Conservation (phyloP, 2,113 vertebrate species). For the Entosphenus tridentatus region DNA sequence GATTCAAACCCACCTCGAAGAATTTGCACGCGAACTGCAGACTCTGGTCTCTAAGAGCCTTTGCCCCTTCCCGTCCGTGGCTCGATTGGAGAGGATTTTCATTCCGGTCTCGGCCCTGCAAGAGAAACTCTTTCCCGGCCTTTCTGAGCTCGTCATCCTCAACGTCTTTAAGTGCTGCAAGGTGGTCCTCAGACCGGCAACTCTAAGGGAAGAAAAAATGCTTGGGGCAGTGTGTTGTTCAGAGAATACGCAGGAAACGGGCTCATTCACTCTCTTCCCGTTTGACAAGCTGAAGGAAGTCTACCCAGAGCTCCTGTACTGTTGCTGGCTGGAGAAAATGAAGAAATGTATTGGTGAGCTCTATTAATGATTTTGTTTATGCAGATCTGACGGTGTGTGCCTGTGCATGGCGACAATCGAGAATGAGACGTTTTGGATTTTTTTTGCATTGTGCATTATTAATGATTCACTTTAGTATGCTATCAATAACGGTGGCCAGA, state of each 20-base stretch:
- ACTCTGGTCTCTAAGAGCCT: neutral
- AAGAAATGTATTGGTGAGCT: no score
- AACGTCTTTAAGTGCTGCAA: neutral
- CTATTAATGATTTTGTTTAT: no score
- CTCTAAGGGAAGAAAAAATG: neutral
- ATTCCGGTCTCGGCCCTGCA: conserved; percentile 1
- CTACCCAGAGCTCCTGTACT: neutral
- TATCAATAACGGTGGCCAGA: no score
- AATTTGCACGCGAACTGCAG: no score
- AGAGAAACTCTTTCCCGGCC: neutral
- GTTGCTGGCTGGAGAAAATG: no score
- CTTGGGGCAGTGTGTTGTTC: neutral
- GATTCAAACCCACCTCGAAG: no score
- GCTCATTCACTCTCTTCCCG: conserved; percentile 3
- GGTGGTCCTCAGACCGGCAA: conserved; percentile 5
- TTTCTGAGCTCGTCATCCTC: neutral
- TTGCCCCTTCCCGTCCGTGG: neutral
- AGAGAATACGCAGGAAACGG: neutral
- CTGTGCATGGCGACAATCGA: no score
- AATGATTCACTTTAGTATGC: no score
- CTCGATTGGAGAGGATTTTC: neutral
- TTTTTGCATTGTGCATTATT: no score
- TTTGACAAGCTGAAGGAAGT: conserved; percentile 4
- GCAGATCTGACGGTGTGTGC: no score
- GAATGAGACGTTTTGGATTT: no score